phyloP scores from a whole-genome alignment of 2,888 invertebrate species.

The Eulithis testata region DNA sequence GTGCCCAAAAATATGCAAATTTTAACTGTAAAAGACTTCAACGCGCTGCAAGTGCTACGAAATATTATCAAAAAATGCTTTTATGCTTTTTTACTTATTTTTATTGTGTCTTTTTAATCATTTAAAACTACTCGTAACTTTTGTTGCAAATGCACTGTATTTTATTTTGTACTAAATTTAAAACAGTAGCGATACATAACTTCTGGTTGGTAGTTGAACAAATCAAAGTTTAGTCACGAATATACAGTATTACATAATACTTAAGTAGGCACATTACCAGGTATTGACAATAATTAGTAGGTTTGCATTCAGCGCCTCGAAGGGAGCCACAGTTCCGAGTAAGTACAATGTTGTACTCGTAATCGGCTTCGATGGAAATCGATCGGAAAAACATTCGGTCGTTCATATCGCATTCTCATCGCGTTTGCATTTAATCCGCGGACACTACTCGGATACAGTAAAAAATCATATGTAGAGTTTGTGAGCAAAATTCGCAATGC shows the following conservation, averaged over 20 bases:
- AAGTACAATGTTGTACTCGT: conserved; percentile 47
- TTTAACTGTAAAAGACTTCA: conserved; percentile 26
- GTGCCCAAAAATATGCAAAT: conserved; percentile 4
- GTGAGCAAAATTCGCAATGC: conserved; percentile 54
- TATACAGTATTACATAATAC: background rate
- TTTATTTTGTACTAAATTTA: background rate
- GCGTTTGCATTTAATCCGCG: conserved; percentile 62
- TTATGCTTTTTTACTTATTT: too few relatives aligned
- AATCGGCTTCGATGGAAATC: conserved; percentile 54
- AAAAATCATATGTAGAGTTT: conserved; percentile 54
- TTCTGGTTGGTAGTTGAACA: background rate
- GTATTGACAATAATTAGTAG: background rate
- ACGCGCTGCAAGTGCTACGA: conserved; percentile 18
- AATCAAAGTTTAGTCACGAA: conserved; percentile 12
- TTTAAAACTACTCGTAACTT: too few relatives aligned
- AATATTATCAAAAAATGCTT: conserved; percentile 4
- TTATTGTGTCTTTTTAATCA: background rate
- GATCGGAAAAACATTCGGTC: conserved; percentile 49
- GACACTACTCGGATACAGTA: conserved; percentile 52
- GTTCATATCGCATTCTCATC: conserved; percentile 58
- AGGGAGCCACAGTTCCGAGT: conserved; percentile 16
- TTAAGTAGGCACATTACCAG: background rate
- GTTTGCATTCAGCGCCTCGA: conserved; percentile 20
- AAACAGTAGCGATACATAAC: background rate
- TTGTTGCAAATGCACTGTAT: too few relatives aligned